Evolutionary conservation across 2,797 vertebrate genomes (phyloP), one percentile per base, ranked within the genome.

Genomic region (Platalea minor): DNA sequence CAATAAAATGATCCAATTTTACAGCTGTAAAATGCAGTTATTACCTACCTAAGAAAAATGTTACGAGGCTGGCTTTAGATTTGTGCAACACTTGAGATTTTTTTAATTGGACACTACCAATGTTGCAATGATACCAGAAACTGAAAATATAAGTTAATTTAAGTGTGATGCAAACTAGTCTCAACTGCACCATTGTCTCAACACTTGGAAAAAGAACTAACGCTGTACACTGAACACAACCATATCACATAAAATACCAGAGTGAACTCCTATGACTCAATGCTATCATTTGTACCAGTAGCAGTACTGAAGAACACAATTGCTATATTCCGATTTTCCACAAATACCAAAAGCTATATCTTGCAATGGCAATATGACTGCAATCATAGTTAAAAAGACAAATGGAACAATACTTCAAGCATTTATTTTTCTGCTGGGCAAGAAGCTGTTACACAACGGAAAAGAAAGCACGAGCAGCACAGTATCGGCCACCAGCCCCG

Each of bases 301-400:
- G 60, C 37, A 86, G 46, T 4, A 50, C 59, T 46, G 31, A 56
- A 85, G 59, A 91, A 93, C 29, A 97, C 88, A 95, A 95, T 63
- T 6, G 8, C 65, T 97, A 85, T 73, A 94, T 94, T 91, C 91
- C 96, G 76, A 96, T 69, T 74, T 96, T 80, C 96, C 93, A 94
- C 78, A 35, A 89, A 94, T 61, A 81, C 88, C 73, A 95, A 95
- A 85, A 91, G 56, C 89, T 88, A 82, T 95, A 95, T 83, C 95
- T 94, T 97, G 95, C 95, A 96, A 96, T 96, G 91, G 50, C 94
- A 93, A 88, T 85, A 97, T 64, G 97, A 98, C 78, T 92, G 92
- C 93, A 94, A 86, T 64, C 76, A 90, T 8, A 94, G 78, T 87
- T 96, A 61, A 95, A 95, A 75, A 93, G 76, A 88, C 54, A 83